Base-by-base conservation (phyloP, 2,797 vertebrate genomes). In the Oreochromis mossambicus region DNA sequence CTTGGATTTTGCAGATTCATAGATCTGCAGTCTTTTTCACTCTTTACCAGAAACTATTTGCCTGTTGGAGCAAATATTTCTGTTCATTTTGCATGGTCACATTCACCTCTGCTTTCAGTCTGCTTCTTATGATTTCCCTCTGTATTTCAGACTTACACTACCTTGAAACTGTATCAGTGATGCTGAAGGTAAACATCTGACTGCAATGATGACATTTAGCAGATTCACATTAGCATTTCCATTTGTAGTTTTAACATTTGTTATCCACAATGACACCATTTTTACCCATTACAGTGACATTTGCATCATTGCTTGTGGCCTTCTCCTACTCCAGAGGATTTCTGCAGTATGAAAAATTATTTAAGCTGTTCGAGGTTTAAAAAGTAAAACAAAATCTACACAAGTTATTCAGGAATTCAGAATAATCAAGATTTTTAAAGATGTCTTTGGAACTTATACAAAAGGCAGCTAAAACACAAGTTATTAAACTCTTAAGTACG, bases 361-460 rank as follows among this genome's bases (percentile, higher is more conserved):
- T 43, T 68, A 21, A 24, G 63, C 12, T 68, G 63, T 24, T 24
- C 0, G 5, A 68, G 12, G 36, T 68, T 68, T 41, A 68, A 41
- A 41, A 41, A 24, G 9, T 34, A 34, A 68, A 0, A 24, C 26
- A 5, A 24, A 68, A 68, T 43, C n/a, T 24, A 43, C 63, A 68
- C 5, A 1, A 0, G 1, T 24, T 14, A 43, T 66, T 36, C 4
- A 0, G 9, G 34, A 21, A 66, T 38, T 66, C n/a, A 24, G 38
- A 21, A 43, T 43, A 8, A 26, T 24, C 38, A 6, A 6, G 7
- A 38, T 66, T 68, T 68, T 41, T 19, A 7, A 36, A 21, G 34
- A 66, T 66, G 6, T 38, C 19, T 63, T n/a, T 36, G 10, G 32
- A 63, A 63, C 10, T 66, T 38, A 21, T 0, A 12, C 17, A 61